phyloP scores from a whole-genome alignment of 1,140 invertebrate species.

The Sarcophaga peregrina region DNA sequence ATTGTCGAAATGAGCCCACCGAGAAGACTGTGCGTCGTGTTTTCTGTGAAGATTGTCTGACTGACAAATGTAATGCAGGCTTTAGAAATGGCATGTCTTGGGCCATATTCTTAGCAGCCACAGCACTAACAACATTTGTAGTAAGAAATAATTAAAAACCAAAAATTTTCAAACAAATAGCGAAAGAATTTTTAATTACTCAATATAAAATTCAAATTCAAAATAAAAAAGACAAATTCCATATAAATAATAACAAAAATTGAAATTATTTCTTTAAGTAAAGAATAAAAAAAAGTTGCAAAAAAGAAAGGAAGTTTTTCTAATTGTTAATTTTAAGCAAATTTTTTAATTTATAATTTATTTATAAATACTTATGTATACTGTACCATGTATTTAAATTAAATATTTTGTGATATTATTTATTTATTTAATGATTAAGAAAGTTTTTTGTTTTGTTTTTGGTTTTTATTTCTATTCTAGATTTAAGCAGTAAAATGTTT shows the following conservation, averaged over 20 bases:
- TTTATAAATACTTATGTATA: too few relatives aligned
- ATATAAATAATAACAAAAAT: not conserved
- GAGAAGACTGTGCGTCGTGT: constrained; percentile 62
- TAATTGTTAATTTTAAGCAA: too few relatives aligned
- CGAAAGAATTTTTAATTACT: not conserved
- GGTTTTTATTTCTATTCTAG: too few relatives aligned
- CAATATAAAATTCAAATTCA: not conserved
- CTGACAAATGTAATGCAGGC: constrained; percentile 58
- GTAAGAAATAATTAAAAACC: not conserved
- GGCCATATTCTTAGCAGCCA: not conserved
- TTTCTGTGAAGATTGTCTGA: constrained; percentile 63
- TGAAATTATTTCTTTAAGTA: not conserved
- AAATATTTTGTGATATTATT: too few relatives aligned
- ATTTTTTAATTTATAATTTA: too few relatives aligned
- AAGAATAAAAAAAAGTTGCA: not conserved
- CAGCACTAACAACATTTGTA: not conserved
- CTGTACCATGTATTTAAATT: too few relatives aligned
- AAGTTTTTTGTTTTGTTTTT: too few relatives aligned
- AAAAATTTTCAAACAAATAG: not conserved
- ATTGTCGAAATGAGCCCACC: constrained; percentile 57
- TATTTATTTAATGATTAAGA: too few relatives aligned
- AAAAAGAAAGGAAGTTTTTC: not conserved
- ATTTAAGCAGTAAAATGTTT: too few relatives aligned
- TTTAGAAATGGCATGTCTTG: not conserved
- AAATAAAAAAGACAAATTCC: not conserved